A percentile compares a stretch with the other conserved stretches of the same genome.
phyloP scores from a whole-genome alignment of 2,113 vertebrate genomes.

The Toxotes chatareus region DNA sequence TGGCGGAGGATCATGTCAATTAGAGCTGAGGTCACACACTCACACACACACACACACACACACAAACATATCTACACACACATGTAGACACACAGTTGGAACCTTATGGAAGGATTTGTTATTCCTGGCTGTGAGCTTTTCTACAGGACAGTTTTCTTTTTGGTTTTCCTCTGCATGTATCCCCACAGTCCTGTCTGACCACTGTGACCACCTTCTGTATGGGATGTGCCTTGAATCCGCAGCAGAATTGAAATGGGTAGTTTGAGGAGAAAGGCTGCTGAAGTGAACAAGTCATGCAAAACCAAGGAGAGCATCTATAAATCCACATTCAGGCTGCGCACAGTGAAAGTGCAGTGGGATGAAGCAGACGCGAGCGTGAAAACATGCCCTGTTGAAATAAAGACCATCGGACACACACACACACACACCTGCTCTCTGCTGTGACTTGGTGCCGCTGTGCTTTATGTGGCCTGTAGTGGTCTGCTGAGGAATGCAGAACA shows the following conservation, averaged over 20 bases:
- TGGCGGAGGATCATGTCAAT: slow-evolving; percentile 57
- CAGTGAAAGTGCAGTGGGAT: slow-evolving; percentile 40
- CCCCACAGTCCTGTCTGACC: slow-evolving; percentile 43
- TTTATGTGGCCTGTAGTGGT: slow-evolving; percentile 76
- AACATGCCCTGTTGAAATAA: slow-evolving; percentile 53
- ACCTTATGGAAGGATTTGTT: slow-evolving; percentile 51
- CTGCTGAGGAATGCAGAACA: slow-evolving; percentile 72
- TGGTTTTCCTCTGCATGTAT: slow-evolving; percentile 42
- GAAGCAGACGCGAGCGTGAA: slow-evolving; percentile 38
- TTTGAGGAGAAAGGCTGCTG: slow-evolving; percentile 34
- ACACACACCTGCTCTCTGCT: slow-evolving; percentile 65
- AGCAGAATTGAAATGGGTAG: slow-evolving; percentile 37
- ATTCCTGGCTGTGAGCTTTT: slow-evolving; percentile 59
- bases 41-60: slow-evolving; percentile 4
- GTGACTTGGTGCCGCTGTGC: slow-evolving; percentile 55
- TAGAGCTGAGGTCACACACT: slow-evolving; percentile 45
- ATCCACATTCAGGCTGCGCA: slow-evolving; percentile 40
- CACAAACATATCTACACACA: slow-evolving; percentile 9
- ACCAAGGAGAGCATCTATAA: slow-evolving; percentile 31
- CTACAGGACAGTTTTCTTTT: slow-evolving; percentile 36
- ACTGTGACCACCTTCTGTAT: slow-evolving; percentile 47
- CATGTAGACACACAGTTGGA: background rate
- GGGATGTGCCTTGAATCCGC: slow-evolving; percentile 53
- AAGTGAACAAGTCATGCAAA: slow-evolving; percentile 30
- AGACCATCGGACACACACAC: slow-evolving; percentile 38